Evolutionary conservation across 2,888 invertebrate species (phyloP).

Genomic region (Chorisops tibialis): DNA sequence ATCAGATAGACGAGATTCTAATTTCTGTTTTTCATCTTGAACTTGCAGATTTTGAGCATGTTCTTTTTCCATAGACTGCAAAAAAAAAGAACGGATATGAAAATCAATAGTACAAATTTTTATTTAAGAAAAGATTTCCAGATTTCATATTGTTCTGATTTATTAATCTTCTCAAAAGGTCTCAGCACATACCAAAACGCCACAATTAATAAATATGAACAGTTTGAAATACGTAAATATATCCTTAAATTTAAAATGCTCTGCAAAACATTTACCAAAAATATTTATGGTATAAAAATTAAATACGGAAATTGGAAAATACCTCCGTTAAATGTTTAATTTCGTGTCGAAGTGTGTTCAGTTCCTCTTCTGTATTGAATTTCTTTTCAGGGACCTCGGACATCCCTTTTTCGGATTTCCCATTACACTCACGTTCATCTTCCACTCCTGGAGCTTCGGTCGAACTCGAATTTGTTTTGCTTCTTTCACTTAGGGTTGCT

Average conservation of each 20-base stretch:
- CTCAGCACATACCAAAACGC: too few species aligned
- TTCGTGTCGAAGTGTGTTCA: background rate
- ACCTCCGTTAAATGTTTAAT: conserved; percentile 4
- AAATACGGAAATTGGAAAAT: too few species aligned
- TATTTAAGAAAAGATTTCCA: too few species aligned
- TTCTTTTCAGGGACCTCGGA: conserved; percentile 15
- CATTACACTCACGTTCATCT: background rate
- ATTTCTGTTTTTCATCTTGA: conserved; percentile 8
- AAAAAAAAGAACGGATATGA: too few species aligned
- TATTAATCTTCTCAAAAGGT: too few species aligned
- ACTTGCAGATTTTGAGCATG: conserved; percentile 8
- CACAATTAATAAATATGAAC: too few species aligned
- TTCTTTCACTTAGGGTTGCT: conserved; percentile 6
- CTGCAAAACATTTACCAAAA: too few species aligned
- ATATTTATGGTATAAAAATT: too few species aligned
- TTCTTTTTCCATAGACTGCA: conserved; percentile 14
- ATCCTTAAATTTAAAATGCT: background rate
- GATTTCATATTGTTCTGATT: too few species aligned
- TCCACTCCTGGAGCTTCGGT: background rate
- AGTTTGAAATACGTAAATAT: background rate
- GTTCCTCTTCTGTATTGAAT: background rate
- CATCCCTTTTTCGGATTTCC: conserved; percentile 9
- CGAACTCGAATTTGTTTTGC: background rate
- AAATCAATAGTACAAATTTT: too few species aligned
- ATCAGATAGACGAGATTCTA: conserved; percentile 24